Base-by-base conservation (phyloP, 2,797 vertebrate species). In the Coendou prehensilis region DNA sequence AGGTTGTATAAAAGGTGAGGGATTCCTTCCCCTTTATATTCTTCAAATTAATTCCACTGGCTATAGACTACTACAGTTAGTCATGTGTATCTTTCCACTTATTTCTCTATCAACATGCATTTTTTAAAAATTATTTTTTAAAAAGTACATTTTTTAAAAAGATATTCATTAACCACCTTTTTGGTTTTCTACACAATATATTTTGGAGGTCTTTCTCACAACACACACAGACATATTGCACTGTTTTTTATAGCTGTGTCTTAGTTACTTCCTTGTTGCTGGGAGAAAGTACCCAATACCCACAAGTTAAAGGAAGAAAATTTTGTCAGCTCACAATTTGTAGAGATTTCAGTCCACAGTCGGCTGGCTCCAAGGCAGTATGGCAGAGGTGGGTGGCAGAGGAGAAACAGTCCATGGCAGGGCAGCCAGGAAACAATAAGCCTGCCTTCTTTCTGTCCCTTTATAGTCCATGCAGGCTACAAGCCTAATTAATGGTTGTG, bases 151-250 rank as follows among this genome's bases (percentile, higher is more conserved):
- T 75, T 28, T 26, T 28, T 1, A 15, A 47, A 50, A 84, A 67
- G 41, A 4, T 75, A 71, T 33, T 81, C 8, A 6, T n/a, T 79
- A 83, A 80, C 33, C 33, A 73, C 1, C 8, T 17, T 71, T 85
- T 50, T 52, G 7, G 15, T 30, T 89, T 92, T 88, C 88, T 67
- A 79, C 5, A 78, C 33, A 73, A 93, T 73, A 15, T 69, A 93
- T 91, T 86, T 50, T 85, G 57, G 50, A 95, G 26, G 78, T 78
- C 33, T 75, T 84, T 59, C 28, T 82, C 69, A 75, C 13, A 71
- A 54, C 61, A 45, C 14, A 79, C 71, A 92, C 0, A 63, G 15
- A 78, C 45, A 81, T 63, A 83, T 1, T 13, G 15, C 14, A 37
- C 11, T 92, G 9, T 75, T 93, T 94, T 52, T 59, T 75, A 47